Evolutionary conservation across 2,888 invertebrate species (phyloP).

Genomic region (Cloeon dipterum): DNA sequence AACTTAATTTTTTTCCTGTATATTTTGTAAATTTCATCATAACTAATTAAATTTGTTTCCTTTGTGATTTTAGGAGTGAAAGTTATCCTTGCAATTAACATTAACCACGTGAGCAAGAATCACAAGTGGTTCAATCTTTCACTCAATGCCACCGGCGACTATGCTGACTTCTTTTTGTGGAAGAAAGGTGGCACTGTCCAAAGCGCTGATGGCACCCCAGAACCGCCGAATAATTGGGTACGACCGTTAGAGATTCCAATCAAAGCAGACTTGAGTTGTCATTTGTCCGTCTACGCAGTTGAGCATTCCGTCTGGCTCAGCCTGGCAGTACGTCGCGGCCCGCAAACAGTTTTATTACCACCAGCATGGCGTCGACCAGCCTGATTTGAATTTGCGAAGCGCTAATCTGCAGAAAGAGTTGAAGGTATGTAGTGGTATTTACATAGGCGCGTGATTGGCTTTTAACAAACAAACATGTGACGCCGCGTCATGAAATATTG

Average conservation of each 20-base stretch:
- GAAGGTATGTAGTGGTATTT: conserved; percentile 13
- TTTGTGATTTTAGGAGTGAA: conserved; percentile 20
- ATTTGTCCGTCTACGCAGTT: conserved; percentile 14
- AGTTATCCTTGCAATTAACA: conserved; percentile 47
- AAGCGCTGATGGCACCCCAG: conserved; percentile 15
- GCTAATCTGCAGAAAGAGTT: conserved; percentile 37
- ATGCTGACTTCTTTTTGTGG: conserved; percentile 63
- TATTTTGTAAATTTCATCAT: no score
- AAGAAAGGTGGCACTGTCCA: conserved; percentile 16
- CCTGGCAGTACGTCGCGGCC: conserved; percentile 42
- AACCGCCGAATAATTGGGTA: conserved; percentile 45
- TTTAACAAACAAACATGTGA: no score
- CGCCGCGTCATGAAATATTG: no score
- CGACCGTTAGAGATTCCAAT: no score
- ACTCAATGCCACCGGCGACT: conserved; percentile 28
- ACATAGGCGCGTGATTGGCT: not conserved
- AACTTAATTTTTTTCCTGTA: no score
- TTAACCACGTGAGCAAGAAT: conserved; percentile 44
- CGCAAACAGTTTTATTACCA: conserved; percentile 56
- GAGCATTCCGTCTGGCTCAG: conserved; percentile 29
- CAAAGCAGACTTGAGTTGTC: conserved; percentile 1
- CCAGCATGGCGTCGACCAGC: conserved; percentile 39
- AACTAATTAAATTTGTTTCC: not conserved
- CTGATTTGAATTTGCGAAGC: conserved; percentile 66
- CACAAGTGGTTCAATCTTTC: conserved; percentile 53